These are phyloP conservation scores for Catharus fuscescens DNA, from an alignment of 2,113 vertebrate genomes.

Conservation along the genomic window DNA sequence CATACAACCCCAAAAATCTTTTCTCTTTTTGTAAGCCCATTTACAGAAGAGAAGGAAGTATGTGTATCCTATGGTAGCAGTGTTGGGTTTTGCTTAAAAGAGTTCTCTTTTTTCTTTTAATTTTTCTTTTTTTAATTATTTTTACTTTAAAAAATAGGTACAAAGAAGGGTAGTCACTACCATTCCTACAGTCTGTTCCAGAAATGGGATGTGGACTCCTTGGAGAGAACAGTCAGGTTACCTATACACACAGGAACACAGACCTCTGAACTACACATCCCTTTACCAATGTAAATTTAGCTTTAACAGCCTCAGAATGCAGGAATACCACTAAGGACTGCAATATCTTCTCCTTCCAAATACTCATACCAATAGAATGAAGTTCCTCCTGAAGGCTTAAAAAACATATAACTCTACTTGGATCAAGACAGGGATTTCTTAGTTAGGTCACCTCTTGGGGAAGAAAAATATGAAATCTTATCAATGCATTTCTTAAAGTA, in stretches of 20 bases:
- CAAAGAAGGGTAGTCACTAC: neutral
- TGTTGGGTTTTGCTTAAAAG: neutral
- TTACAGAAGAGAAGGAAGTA: neutral
- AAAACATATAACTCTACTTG: neutral
- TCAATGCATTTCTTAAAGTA: neutral
- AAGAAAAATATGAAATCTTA: neutral
- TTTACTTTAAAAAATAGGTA: neutral
- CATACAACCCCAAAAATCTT: neutral
- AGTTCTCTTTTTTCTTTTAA: neutral
- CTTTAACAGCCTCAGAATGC: neutral
- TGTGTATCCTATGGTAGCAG: fast-evolving
- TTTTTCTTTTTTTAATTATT: no score
- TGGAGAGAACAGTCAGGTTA: neutral
- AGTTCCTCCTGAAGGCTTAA: neutral
- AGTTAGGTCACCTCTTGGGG: neutral
- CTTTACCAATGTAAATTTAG: neutral
- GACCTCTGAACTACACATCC: neutral
- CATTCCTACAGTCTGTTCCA: neutral
- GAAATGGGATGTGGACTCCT: neutral
- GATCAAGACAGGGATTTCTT: neutral
- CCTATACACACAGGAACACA: neutral
- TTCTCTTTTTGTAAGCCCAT: neutral
- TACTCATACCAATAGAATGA: neutral
- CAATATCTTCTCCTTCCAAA: neutral
- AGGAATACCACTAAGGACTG: neutral